phyloP scores from a whole-genome alignment of 1,140 invertebrate genomes.

The Drosophila murphyi region DNA sequence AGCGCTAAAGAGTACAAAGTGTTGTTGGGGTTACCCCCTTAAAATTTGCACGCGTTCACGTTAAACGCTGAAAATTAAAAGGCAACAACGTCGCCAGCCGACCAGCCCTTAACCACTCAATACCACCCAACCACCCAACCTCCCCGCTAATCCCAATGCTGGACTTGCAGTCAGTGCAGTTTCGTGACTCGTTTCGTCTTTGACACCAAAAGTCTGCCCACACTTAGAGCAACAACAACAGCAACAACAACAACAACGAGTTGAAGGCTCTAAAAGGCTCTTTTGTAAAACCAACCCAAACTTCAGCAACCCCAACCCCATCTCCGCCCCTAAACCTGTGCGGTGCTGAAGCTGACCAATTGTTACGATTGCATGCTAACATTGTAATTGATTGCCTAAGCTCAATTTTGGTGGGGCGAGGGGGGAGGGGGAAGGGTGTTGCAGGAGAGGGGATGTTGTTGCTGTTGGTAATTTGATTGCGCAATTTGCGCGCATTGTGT shows the following conservation, averaged over 20 bases:
- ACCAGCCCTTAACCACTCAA: too few species aligned
- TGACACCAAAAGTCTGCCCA: constrained; percentile 76
- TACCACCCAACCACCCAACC: background rate
- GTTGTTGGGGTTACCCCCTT: constrained; percentile 35
- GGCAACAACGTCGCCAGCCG: constrained; percentile 5
- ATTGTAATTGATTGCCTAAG: constrained; percentile 82
- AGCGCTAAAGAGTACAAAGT: constrained; percentile 78
- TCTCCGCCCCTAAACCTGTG: background rate
- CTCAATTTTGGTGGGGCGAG: constrained; percentile 31
- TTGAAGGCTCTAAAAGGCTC: constrained; percentile 54
- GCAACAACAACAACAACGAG: constrained; percentile 34
- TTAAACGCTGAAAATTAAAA: constrained; percentile 72
- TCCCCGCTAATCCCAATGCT: background rate
- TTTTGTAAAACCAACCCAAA: constrained; percentile 56
- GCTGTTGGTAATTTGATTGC: constrained; percentile 78
- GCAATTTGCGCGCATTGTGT: constrained; percentile 80
- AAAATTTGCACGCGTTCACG: constrained; percentile 68
- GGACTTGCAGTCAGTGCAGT: constrained; percentile 9
- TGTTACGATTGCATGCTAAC: constrained; percentile 73
- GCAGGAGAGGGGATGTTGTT: constrained; percentile 2
- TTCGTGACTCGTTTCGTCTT: constrained; percentile 59
- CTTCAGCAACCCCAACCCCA: background rate
- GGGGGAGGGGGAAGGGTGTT: constrained; percentile 1
- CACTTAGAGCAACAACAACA: constrained; percentile 68
- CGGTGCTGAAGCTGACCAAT: constrained; percentile 49